Evolutionary conservation across 2,113 vertebrate species (phyloP), one percentile per base, ranked within the genome.

Genomic region (Leucosticte australis): DNA sequence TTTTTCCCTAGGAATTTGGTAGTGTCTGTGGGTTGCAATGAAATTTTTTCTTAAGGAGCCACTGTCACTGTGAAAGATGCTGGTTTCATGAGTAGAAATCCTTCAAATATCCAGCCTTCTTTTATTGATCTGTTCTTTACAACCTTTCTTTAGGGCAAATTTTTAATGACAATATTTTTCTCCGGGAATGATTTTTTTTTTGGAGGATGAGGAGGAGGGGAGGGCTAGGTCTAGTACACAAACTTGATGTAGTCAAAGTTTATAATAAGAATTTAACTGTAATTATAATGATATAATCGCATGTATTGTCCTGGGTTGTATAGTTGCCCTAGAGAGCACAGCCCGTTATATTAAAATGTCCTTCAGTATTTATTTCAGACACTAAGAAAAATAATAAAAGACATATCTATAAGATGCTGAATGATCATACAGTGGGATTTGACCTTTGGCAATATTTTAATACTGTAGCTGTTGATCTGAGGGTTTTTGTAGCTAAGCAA

Each of bases 401-500:
- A 30, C 41, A 15, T 60, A 31, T 79, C 87, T 90, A 69, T 80
- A 68, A 89, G 83, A 83, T 49, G 73, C 31, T 27, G 37, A 84
- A 64, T 81, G 83, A 87, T 95, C 68, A 76, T 78, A 37, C 68
- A 46, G 19, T 87, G 41, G 46, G 28, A 80, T 93, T 85, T 97
- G 85, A 95, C 90, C 94, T 91, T 92, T 94, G 94, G 83, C 74
- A 74, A 78, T 77, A 75, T 96, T 96, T 94, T 92, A 60, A 81
- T 89, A 78, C n/a, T 88, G 80, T 76, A 85, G 88, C 44, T 76
- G 68, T 76, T 69, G 73, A 87, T 94, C 84, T 62, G 46, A 92
- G 90, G 87, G 41, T 31, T 78, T 94, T 97, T 93, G 94, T 97
- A 96, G 73, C 94, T 92, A 95, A 91, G 91, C 92, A 95, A 95